phyloP scores from a whole-genome alignment of 2,113 vertebrate species.

The Petrocephalus zakoni region DNA sequence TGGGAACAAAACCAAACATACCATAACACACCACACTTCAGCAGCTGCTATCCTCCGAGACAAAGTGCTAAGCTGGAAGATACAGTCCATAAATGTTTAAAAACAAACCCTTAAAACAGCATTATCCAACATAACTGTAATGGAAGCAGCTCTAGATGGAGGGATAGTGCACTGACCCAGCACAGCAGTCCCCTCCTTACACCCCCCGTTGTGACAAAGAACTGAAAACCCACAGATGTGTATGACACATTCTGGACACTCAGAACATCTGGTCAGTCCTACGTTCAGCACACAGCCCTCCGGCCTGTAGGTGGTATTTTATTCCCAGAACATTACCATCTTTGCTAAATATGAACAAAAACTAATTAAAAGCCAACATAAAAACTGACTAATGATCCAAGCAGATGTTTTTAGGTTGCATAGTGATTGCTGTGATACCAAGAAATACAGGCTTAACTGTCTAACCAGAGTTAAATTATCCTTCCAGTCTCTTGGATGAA shows the following conservation, averaged over 20 bases:
- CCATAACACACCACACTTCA: not conserved
- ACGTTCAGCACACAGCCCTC: not conserved
- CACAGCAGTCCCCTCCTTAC: not conserved
- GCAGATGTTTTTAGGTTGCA: not conserved
- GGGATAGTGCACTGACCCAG: not conserved
- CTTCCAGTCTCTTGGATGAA: not conserved
- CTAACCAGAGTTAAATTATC: not conserved
- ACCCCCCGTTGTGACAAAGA: not conserved
- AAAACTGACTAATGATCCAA: not conserved
- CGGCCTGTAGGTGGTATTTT: not conserved
- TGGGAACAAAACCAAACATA: not conserved
- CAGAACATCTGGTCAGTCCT: not conserved
- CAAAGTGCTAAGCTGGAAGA: not conserved
- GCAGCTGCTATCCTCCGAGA: not conserved
- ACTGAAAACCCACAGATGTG: not conserved
- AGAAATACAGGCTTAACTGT: not conserved
- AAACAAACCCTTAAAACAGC: not conserved
- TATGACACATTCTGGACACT: not conserved
- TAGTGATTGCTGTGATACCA: not conserved
- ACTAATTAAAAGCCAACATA: not conserved
- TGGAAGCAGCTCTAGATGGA: not conserved
- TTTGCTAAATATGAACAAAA: not conserved
- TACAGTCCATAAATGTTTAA: not conserved
- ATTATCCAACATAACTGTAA: not conserved
- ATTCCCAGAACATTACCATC: not conserved